Percentiles rank a stretch among this genome's conserved stretches.
These are phyloP conservation scores for Drosophila pseudotakahashii DNA, from an alignment of 2,888 invertebrate genomes.

Conservation along the genomic window DNA sequence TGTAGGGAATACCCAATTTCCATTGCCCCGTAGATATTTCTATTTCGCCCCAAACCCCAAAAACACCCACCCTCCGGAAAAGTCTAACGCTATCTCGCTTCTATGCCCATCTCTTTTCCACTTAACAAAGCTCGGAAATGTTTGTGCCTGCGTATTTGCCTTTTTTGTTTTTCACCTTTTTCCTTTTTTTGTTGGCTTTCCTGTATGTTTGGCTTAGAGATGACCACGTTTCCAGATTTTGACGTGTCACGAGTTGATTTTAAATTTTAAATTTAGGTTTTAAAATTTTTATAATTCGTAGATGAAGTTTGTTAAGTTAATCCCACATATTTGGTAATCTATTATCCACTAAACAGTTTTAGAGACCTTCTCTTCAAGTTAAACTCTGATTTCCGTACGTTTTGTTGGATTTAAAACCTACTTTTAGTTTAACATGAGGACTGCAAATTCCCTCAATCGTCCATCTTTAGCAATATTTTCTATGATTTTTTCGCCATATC, in stretches of 20 bases:
- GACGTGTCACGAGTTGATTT: too few relatives aligned
- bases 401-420: too few relatives aligned
- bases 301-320: neutral
- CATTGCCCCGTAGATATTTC: slow-evolving; percentile 21
- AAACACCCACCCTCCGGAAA: neutral
- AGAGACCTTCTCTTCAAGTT: too few relatives aligned
- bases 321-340: too few relatives aligned
- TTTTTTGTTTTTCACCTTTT: slow-evolving; percentile 12
- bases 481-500: neutral
- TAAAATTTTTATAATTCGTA: too few relatives aligned
- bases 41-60: neutral
- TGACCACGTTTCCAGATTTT: neutral
- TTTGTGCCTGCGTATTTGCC: slow-evolving; percentile 26
- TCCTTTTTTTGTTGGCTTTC: slow-evolving; percentile 2
- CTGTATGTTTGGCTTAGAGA: slow-evolving; percentile 1
- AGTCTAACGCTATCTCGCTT: slow-evolving; percentile 15
- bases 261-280: too few relatives aligned
- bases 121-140: slow-evolving; percentile 39
- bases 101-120: slow-evolving; percentile 30
- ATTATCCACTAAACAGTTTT: too few relatives aligned
- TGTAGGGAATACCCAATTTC: slow-evolving; percentile 34
- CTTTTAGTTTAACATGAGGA: too few relatives aligned
- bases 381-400: too few relatives aligned
- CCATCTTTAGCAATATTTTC: neutral
- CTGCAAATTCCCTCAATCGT: too few relatives aligned